Evolutionary conservation across 2,888 invertebrate species (phyloP).

Genomic region (Strigamia transsilvanica): DNA sequence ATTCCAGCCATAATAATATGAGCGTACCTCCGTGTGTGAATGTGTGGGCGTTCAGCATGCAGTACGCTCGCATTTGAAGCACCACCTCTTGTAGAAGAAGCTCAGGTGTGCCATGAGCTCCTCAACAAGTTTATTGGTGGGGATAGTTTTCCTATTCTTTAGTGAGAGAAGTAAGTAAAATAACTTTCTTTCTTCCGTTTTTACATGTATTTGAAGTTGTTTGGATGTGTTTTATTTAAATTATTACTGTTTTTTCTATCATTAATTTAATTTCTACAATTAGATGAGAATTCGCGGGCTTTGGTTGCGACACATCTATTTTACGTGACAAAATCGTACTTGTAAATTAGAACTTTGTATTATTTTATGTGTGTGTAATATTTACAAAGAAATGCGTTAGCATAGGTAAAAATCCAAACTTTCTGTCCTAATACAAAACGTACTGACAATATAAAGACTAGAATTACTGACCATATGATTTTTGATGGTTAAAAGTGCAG

Average conservation of each 20-base stretch:
- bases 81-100: constrained; percentile 14
- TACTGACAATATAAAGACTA: too few species aligned
- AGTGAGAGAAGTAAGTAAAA: constrained; percentile 27
- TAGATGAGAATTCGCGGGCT: too few species aligned
- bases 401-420: too few species aligned
- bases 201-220: neutral
- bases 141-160: constrained; percentile 17
- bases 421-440: too few species aligned
- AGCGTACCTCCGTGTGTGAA: neutral
- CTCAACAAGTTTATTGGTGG: constrained; percentile 13
- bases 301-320: too few species aligned
- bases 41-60: constrained; percentile 37
- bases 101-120: constrained; percentile 43
- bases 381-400: too few species aligned
- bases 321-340: too few species aligned
- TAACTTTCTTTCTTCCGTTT: neutral
- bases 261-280: neutral
- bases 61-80: constrained; percentile 26
- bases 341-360: too few species aligned
- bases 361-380: too few species aligned
- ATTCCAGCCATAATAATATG: neutral
- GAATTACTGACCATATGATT: too few species aligned
- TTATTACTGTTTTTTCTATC: neutral
- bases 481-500: too few species aligned
- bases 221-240: neutral